Evolutionary conservation across 1,140 invertebrate species (phyloP).

Genomic region (Drosophila pseudoobscura): DNA sequence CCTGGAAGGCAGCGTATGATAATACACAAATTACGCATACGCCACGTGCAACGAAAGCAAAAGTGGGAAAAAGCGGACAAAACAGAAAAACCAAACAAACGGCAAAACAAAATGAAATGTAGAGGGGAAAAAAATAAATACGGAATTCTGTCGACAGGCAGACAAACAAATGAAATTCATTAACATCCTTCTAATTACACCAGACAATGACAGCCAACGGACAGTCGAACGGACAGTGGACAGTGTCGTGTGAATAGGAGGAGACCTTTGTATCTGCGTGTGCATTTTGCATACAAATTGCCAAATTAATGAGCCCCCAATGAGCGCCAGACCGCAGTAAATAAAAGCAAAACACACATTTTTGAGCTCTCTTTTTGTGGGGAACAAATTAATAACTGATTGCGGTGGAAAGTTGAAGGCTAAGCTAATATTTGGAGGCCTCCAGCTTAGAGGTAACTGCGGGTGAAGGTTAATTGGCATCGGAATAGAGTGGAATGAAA

Average conservation of each 20-base stretch:
- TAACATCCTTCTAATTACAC: constrained; percentile 79
- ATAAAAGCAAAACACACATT: constrained; percentile 59
- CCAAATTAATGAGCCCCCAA: constrained; percentile 74
- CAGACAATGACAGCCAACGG: constrained; percentile 61
- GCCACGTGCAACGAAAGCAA: constrained; percentile 45
- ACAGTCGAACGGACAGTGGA: constrained; percentile 8
- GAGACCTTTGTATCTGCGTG: constrained; percentile 43
- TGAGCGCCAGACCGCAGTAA: constrained; percentile 22
- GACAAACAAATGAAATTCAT: constrained; percentile 78
- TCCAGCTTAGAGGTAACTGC: background rate
- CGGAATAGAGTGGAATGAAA: too few relatives aligned
- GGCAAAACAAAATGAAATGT: constrained; percentile 4
- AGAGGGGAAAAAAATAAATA: constrained; percentile 25
- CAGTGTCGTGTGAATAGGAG: background rate
- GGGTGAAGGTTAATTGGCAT: background rate
- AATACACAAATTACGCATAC: constrained; percentile 41
- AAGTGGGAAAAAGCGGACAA: constrained; percentile 36
- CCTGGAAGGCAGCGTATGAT: background rate
- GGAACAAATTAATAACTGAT: constrained; percentile 46
- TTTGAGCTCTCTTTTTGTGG: constrained; percentile 24
- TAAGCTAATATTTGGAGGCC: constrained; percentile 48
- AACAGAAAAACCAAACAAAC: constrained; percentile 17
- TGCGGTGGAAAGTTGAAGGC: constrained; percentile 48
- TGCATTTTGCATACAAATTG: constrained; percentile 81
- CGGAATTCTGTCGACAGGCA: constrained; percentile 36